Conservation (phyloP, 2,888 invertebrate species). For the Hymenopus coronatus region DNA sequence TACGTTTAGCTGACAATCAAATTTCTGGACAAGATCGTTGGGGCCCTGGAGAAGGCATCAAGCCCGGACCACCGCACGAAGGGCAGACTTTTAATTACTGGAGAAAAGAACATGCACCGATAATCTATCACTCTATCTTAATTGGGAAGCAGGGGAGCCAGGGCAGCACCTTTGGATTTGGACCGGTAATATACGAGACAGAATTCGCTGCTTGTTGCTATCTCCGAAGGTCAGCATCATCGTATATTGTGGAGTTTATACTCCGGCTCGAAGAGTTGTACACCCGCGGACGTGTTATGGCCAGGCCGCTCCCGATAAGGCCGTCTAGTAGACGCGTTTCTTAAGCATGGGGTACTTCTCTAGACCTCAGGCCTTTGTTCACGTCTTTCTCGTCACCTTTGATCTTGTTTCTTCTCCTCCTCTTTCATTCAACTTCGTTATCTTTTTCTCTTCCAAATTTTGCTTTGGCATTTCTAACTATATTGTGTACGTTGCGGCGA, state of each 20-base stretch:
- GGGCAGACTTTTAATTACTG: neutral
- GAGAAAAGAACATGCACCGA: neutral
- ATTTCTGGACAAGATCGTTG: neutral
- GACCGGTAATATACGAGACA: neutral
- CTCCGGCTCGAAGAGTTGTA: neutral
- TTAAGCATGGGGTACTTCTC: neutral
- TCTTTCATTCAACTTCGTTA: too few species aligned
- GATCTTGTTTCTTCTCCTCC: too few species aligned
- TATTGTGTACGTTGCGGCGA: too few species aligned
- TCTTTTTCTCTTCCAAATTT: too few species aligned
- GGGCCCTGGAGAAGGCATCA: neutral
- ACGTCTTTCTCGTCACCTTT: too few species aligned
- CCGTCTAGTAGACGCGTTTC: neutral
- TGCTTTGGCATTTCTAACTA: too few species aligned
- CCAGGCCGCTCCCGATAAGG: neutral
- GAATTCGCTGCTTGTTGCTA: neutral
- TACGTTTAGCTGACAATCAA: neutral
- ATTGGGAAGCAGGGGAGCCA: neutral
- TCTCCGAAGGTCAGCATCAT: slow-evolving; percentile 14
- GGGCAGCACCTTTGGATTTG: neutral
- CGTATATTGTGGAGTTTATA: slow-evolving; percentile 14
- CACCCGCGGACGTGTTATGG: neutral
- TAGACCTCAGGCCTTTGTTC: neutral
- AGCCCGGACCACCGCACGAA: neutral
- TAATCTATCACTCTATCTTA: neutral